Base-by-base conservation (phyloP, 2,797 vertebrate species). In the Semotilus atromaculatus region DNA sequence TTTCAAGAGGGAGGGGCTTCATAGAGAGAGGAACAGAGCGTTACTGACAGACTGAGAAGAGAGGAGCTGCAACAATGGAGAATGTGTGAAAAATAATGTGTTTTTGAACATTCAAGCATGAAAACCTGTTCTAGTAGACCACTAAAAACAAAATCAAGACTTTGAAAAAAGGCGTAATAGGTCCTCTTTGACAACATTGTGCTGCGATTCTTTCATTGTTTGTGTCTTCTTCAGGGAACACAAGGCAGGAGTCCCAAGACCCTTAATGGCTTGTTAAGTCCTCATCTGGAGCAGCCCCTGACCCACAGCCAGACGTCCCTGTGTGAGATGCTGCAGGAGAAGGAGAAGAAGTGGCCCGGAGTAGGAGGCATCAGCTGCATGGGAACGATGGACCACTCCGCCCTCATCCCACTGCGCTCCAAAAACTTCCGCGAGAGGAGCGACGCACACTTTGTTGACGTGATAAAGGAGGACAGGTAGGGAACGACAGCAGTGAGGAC, bases 391-490 rank as follows among this genome's bases (percentile, higher is more conserved):
- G 97, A 99, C 87, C 97, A 98, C 77, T 97, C 97, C 0, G 96
- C 97, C 72, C 96, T 99, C 73, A 97, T 99, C 85, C 97, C 97
- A 0, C 91, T 99, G 80, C 95, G 97, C 58, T 97, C 96, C 91
- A 98, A 98, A 92, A 98, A 98, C 91, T 97, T 97, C 92, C 90
- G 96, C 62, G 96, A 98, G 90, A 97, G 97, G 91, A 99, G 97
- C 0, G 98, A 99, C 1, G 97, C 93, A 82, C 97, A 99, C 90
- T 99, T 99, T 88, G 98, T 99, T 74, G 97, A 99, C 29, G 98
- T 99, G 77, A 99, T 99, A 91, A 97, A 97, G 92, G 97, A 99
- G 88, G 97, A 99, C 95, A 97, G 98, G 98, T 99, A 91, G 94
- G 94, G 58, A 48, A 58, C 2, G 18, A 14, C 80, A 71, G 80